Evolutionary conservation across 2,888 invertebrate genomes (phyloP).

Genomic region (Hirudinaria manillensis): DNA sequence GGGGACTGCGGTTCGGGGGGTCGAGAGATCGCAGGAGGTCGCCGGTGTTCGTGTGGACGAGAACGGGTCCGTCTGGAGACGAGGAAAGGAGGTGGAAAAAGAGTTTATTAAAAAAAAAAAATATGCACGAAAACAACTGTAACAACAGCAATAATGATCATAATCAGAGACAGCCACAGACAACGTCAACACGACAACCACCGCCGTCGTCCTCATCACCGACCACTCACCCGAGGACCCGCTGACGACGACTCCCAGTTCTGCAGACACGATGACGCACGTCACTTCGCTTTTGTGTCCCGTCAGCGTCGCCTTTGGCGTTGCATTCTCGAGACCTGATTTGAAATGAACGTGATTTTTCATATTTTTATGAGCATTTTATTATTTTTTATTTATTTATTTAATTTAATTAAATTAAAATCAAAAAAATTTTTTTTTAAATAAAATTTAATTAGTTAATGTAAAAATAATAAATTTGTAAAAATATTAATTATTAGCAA

Average conservation of each 20-base stretch:
- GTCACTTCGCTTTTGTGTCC: slow-evolving; percentile 95
- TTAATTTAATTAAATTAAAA: too few species aligned
- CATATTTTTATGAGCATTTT: neutral
- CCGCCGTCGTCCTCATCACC: neutral
- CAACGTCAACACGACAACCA: neutral
- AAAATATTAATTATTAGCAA: too few species aligned
- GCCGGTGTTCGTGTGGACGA: slow-evolving; percentile 95
- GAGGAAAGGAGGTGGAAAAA: slow-evolving; percentile 32
- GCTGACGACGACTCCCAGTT: slow-evolving; percentile 91
- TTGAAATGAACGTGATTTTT: neutral
- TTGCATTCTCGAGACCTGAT: slow-evolving; percentile 61
- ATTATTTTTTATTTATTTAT: neutral
- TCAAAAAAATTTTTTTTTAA: too few species aligned
- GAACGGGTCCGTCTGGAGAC: slow-evolving; percentile 78
- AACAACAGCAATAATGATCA: too few species aligned
- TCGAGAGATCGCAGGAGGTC: slow-evolving; percentile 86
- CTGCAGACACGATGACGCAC: slow-evolving; percentile 91
- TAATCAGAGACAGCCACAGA: too few species aligned
- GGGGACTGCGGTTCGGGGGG: slow-evolving; percentile 21
- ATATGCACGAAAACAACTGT: too few species aligned
- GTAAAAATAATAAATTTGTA: too few species aligned
- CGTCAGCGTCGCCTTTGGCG: slow-evolving; percentile 90
- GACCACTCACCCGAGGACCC: slow-evolving; percentile 68
- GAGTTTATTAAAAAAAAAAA: neutral
- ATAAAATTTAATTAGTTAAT: too few species aligned